Evolutionary conservation across 2,113 vertebrate genomes (phyloP).

Genomic region (Alces alces): DNA sequence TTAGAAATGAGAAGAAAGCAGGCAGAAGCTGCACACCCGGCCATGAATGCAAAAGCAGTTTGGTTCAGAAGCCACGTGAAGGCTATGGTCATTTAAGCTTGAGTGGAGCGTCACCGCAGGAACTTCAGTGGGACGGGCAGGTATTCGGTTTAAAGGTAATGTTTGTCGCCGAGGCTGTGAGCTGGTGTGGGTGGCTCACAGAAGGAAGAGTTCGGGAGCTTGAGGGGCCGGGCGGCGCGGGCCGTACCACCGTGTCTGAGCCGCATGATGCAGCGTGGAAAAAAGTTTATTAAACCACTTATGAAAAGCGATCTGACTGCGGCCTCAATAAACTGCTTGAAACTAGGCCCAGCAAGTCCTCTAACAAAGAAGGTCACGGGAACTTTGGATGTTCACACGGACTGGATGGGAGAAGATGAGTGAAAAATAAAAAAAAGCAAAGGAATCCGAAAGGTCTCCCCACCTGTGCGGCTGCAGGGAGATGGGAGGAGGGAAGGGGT

Average conservation of each 20-base stretch:
- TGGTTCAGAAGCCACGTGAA: neutral
- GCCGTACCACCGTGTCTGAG: neutral
- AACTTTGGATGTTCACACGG: neutral
- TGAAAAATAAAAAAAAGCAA: neutral
- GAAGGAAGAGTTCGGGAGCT: rapidly evolving
- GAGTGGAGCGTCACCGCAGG: neutral
- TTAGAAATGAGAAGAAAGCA: neutral
- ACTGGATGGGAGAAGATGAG: neutral
- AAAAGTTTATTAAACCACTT: neutral
- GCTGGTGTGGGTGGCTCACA: rapidly evolving
- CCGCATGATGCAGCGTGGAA: rapidly evolving
- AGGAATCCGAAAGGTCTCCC: neutral
- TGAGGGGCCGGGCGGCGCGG: neutral
- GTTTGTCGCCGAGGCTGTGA: neutral
- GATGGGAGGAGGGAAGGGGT: neutral
- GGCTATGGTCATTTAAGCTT: neutral
- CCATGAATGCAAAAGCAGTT: neutral
- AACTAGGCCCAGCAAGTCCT: neutral
- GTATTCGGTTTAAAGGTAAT: neutral
- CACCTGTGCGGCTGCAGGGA: neutral
- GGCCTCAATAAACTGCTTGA: neutral
- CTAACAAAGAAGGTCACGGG: neutral
- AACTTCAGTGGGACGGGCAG: neutral
- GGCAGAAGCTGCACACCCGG: neutral
- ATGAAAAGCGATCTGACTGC: rapidly evolving